phyloP scores from a whole-genome alignment of 1,140 invertebrate genomes.

The Drosophila subobscura region DNA sequence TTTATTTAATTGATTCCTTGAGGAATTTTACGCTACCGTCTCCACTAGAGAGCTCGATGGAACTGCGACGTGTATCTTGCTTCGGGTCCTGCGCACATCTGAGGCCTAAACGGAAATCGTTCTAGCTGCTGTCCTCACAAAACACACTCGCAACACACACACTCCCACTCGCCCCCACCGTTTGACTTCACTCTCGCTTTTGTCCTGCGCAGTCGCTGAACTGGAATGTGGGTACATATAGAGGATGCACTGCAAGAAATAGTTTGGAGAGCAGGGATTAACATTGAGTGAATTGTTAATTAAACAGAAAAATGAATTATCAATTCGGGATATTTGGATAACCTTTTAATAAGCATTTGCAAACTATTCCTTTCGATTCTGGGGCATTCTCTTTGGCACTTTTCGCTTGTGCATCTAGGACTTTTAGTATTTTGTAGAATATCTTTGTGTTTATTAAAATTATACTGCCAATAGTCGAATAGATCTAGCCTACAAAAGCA shows the following conservation, averaged over 20 bases:
- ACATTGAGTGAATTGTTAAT: too few relatives aligned
- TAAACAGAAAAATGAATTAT: background rate
- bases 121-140: slow-evolving; percentile 13
- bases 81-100: slow-evolving; percentile 70
- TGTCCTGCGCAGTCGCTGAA: slow-evolving; percentile 52
- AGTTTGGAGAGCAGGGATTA: too few relatives aligned
- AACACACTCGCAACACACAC: background rate
- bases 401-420: too few relatives aligned
- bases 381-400: background rate
- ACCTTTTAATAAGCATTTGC: slow-evolving; percentile 10
- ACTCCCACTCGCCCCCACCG: background rate
- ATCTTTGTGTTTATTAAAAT: too few relatives aligned
- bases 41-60: slow-evolving; percentile 19
- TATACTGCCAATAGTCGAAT: too few relatives aligned
- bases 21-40: slow-evolving; percentile 36
- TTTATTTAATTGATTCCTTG: slow-evolving; percentile 30
- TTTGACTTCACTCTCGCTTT: slow-evolving; percentile 63
- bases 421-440: too few relatives aligned
- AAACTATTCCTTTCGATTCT: background rate
- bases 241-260: slow-evolving; percentile 14
- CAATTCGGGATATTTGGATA: slow-evolving; percentile 18
- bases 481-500: too few relatives aligned
- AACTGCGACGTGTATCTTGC: slow-evolving; percentile 59
- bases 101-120: slow-evolving; percentile 29
- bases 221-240: slow-evolving; percentile 3